phyloP scores from a whole-genome alignment of 1,140 invertebrate genomes.

The Lucilia sericata region DNA sequence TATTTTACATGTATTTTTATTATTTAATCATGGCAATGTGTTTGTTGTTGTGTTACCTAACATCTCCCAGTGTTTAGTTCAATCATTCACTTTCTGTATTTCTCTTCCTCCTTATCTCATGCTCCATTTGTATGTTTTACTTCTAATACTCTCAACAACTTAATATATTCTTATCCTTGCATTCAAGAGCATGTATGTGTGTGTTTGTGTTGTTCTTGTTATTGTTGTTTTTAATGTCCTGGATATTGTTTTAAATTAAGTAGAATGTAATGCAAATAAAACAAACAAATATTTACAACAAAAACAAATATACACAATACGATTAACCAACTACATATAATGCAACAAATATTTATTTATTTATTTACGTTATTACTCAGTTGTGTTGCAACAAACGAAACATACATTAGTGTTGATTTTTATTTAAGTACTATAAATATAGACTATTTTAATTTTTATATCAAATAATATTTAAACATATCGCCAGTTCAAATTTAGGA shows the following conservation, averaged over 20 bases:
- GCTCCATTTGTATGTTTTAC: not conserved
- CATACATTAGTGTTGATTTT: not conserved
- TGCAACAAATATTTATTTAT: not conserved
- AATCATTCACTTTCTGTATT: not conserved
- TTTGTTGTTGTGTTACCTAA: not conserved
- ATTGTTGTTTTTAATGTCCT: not conserved
- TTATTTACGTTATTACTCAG: not conserved
- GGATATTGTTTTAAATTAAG: slow-evolving; percentile 2
- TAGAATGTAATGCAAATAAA: not conserved
- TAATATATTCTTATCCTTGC: not conserved
- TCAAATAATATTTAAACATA: too few species aligned
- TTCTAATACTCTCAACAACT: not conserved
- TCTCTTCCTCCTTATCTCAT: not conserved
- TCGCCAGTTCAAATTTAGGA: too few species aligned
- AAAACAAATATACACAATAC: not conserved
- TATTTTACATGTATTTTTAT: not conserved
- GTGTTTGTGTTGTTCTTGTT: not conserved
- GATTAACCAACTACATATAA: not conserved
- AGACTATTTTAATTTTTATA: too few species aligned
- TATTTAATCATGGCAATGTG: not conserved
- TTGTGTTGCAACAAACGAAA: not conserved
- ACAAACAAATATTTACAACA: not conserved
- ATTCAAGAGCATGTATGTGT: not conserved
- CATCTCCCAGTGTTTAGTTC: not conserved
- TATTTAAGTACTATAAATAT: too few species aligned